Conservation (phyloP, 35 echinoderm and acorn worm genomes). For the Stichopus chloronotus region DNA sequence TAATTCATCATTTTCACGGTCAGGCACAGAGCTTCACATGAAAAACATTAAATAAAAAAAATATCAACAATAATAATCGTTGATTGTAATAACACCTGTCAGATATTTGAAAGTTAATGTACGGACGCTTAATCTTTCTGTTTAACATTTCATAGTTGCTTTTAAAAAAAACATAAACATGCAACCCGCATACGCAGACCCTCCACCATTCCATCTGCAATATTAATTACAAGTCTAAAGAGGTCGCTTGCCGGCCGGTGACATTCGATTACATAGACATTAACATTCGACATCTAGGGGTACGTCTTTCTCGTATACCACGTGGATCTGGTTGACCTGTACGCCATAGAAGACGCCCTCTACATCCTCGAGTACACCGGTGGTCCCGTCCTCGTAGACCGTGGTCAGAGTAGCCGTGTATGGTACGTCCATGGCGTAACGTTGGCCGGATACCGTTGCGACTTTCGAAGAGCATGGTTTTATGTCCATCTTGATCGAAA, state of each 20-base stretch:
- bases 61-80: too few species aligned
- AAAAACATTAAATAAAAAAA: too few species aligned
- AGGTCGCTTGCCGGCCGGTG: not conserved
- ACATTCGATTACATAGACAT: not conserved
- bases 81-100: too few species aligned
- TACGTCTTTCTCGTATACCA: not conserved
- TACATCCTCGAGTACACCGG: not conserved
- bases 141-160: too few species aligned
- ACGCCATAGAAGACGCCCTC: not conserved
- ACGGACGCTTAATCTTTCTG: too few species aligned
- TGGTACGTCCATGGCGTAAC: conserved; percentile 10
- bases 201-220: not conserved
- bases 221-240: too few species aligned
- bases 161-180: too few species aligned
- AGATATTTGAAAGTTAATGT: too few species aligned
- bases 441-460: not conserved
- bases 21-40: too few species aligned
- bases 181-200: too few species aligned
- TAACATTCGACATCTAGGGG: not conserved
- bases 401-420: conserved; percentile 8
- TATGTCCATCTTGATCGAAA: not conserved
- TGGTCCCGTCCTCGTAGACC: not conserved
- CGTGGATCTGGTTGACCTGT: not conserved
- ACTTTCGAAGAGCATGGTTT: not conserved
- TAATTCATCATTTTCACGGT: too few species aligned